phyloP scores from a whole-genome alignment of 2,797 vertebrate genomes.

The Chromis chromis region DNA sequence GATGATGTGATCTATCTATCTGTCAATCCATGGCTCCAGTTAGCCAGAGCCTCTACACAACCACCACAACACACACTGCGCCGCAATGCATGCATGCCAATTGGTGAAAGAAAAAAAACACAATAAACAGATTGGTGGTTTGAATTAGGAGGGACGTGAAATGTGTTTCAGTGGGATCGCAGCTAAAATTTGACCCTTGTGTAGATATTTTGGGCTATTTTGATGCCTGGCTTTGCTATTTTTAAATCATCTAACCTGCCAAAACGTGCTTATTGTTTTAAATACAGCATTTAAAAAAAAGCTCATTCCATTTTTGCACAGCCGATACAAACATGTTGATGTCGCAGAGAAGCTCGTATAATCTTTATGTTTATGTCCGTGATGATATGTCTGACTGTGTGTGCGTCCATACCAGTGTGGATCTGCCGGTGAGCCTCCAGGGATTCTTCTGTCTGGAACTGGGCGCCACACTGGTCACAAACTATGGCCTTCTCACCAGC shows the following conservation, averaged over 20 bases:
- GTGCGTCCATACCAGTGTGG: constrained; percentile 90
- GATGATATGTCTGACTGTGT: constrained; percentile 24
- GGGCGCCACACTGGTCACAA: constrained; percentile 97
- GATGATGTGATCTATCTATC: constrained; percentile 67
- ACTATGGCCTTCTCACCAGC: constrained; percentile 97
- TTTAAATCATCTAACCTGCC: no score
- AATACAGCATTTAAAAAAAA: neutral
- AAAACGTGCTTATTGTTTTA: neutral
- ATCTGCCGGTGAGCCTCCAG: constrained; percentile 95
- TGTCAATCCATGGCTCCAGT: constrained; percentile 62
- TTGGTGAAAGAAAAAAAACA: constrained; percentile 29
- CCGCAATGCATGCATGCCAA: neutral
- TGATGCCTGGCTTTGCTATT: no score
- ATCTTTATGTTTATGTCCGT: constrained; percentile 29
- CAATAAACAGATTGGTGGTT: constrained; percentile 5
- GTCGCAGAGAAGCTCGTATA: constrained; percentile 2
- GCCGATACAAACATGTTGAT: constrained; percentile 6
- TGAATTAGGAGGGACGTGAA: constrained; percentile 10
- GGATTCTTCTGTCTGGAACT: constrained; percentile 97
- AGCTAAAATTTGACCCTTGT: no score
- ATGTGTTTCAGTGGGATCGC: constrained; percentile 11
- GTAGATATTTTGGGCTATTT: no score
- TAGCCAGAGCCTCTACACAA: constrained; percentile 25
- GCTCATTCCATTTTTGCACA: neutral
- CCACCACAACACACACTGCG: neutral